phyloP scores from a whole-genome alignment of 2,797 vertebrate species.

The Muscicapa striata region DNA sequence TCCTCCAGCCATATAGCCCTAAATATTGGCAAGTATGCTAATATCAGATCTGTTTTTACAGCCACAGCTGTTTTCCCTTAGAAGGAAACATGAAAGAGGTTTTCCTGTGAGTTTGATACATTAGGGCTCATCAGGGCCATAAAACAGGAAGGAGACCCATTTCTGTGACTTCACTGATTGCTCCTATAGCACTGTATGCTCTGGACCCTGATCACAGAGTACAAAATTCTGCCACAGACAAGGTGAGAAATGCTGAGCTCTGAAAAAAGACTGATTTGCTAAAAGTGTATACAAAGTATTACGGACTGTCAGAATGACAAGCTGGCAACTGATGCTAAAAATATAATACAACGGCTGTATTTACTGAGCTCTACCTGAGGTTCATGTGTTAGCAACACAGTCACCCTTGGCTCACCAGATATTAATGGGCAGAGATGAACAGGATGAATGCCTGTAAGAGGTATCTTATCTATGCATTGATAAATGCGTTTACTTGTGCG shows the following conservation, averaged over 20 bases:
- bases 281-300: not conserved
- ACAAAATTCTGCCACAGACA: not conserved
- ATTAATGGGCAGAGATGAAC: not conserved
- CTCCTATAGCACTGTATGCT: fast-evolving
- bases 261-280: not conserved
- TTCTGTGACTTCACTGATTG: not conserved
- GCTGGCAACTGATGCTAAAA: not conserved
- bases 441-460: not conserved
- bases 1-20: not conserved
- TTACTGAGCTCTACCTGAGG: not conserved
- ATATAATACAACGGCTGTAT: fast-evolving
- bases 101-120: constrained; percentile 21
- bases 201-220: not conserved
- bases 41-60: not conserved
- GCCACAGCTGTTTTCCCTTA: constrained; percentile 54
- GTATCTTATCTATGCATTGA: not conserved
- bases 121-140: not conserved
- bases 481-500: not conserved
- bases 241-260: not conserved
- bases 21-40: not conserved
- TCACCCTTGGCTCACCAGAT: not conserved
- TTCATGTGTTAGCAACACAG: not conserved
- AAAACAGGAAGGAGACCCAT: not conserved
- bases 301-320: not conserved
- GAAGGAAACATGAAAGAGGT: constrained; percentile 40